These are phyloP conservation scores for Drosophila tanythrix DNA, from an alignment of 2,888 invertebrate genomes.

Conservation along the genomic window DNA sequence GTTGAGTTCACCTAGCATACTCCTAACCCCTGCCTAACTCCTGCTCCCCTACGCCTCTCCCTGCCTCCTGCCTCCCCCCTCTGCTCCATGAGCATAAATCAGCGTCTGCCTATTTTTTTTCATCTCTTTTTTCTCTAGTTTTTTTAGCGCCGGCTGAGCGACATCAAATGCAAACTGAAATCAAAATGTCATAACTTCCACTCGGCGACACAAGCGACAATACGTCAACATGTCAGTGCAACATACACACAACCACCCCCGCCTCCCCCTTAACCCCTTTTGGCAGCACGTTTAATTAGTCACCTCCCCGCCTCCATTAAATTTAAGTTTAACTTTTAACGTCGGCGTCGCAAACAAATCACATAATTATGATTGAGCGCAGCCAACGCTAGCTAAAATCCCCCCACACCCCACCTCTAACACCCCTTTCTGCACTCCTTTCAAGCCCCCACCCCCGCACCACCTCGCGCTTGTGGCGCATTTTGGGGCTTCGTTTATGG, in stretches of 20 bases:
- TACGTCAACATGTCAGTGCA: conserved; percentile 75
- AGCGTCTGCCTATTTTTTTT: conserved; percentile 12
- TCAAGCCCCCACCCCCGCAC: not conserved
- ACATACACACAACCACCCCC: not conserved
- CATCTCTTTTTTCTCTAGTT: not conserved
- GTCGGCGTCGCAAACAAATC: conserved; percentile 80
- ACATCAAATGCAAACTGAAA: conserved; percentile 82
- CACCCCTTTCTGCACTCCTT: conserved; percentile 8
- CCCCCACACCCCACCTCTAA: not conserved
- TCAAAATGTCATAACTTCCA: conserved; percentile 83
- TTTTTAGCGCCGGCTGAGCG: conserved; percentile 63
- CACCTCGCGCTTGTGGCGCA: conserved; percentile 27
- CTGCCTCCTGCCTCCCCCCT: not conserved
- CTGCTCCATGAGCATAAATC: conserved; percentile 30
- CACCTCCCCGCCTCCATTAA: conserved; percentile 21
- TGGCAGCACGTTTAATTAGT: conserved; percentile 65
- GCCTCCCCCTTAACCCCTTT: not conserved
- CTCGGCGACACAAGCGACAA: conserved; percentile 80
- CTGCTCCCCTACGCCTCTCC: not conserved
- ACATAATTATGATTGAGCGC: conserved; percentile 84
- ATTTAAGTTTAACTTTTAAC: conserved; percentile 10
- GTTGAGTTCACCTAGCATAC: conserved; percentile 29
- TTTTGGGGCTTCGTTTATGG: conserved; percentile 74
- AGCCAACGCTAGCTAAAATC: conserved; percentile 47
- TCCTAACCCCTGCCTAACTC: not conserved